Evolutionary conservation across 2,797 vertebrate genomes (phyloP), one percentile per base, ranked within the genome.

Genomic region (Neopelma chrysocephalum): DNA sequence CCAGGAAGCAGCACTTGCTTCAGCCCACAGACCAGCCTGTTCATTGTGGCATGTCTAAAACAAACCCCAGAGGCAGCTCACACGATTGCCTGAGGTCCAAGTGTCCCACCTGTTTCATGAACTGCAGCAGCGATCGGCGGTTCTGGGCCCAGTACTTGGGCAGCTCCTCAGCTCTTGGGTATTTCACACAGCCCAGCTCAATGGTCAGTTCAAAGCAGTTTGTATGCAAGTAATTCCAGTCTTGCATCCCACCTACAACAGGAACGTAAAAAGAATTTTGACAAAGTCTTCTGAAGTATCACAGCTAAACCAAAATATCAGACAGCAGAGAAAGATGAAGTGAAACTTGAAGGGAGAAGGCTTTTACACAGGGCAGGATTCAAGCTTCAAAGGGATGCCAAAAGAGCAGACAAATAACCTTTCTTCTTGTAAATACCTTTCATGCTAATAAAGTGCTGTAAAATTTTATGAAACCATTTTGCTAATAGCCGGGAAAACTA

Each of bases 141-240:
- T 99, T 99, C 96, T 99, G 98, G 50, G 99, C 98, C 99, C 99
- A 99, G 96, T 98, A 99, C 47, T 94, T 97, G 0, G 98, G 99
- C 78, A 99, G 97, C 7, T 99, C 98, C 51, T 97, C 95, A 27
- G 98, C 98, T 86, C 53, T 65, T 5, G 99, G 99, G 50, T 99
- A 99, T 96, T 99, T 99, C 62, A 98, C 96, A 96, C 99, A 99
- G 91, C 99, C 98, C 93, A 99, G 91, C 97, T 99, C 99, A 40
- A 99, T 99, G 69, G 99, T 99, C 94, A 99, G 99, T 97, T 99
- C 99, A 97, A 99, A 99, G 95, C 99, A 99, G 97, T 99, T 99
- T 25, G 99, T 99, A 94, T 99, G 98, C 26, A 99, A 71, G 95
- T 99, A 99, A 97, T 99, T 99, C 99, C 99, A 99, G 98, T 99